Percentiles rank a stretch among this genome's conserved stretches.
phyloP scores from a whole-genome alignment of 2,797 vertebrate genomes.

The Artibeus lituratus region DNA sequence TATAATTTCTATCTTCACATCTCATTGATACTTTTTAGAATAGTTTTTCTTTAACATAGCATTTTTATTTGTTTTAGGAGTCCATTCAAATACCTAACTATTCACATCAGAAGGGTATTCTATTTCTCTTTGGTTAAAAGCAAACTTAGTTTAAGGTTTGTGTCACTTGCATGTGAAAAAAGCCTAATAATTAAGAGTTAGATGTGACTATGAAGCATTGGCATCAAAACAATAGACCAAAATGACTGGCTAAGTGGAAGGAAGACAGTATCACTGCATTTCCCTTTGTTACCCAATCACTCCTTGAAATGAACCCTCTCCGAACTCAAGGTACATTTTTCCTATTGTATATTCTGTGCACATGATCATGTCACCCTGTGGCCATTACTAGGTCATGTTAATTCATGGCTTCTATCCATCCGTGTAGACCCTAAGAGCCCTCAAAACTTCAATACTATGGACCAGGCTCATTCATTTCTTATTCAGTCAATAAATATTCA shows the following conservation, averaged over 20 bases:
- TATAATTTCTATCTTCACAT: not conserved
- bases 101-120: not conserved
- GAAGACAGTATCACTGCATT: not conserved
- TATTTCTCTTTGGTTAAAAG: not conserved
- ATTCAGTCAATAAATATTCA: not conserved
- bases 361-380: not conserved
- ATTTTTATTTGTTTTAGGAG: slow-evolving; percentile 1
- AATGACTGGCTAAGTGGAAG: not conserved
- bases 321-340: not conserved
- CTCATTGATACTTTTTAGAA: not conserved
- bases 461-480: not conserved
- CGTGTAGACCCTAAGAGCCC: not conserved
- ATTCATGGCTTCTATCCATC: not conserved
- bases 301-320: not conserved
- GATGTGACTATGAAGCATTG: not conserved
- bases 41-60: not conserved
- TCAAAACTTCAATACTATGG: not conserved
- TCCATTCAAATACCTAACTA: not conserved
- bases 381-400: not conserved
- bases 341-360: not conserved
- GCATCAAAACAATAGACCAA: not conserved
- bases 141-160: not conserved
- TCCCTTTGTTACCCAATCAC: not conserved
- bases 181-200: not conserved
- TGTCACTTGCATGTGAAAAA: not conserved